A percentile compares a stretch with the other conserved stretches of the same genome.
Evolutionary conservation across 2,888 invertebrate species (phyloP).

Genomic region (Diaphora mendica): DNA sequence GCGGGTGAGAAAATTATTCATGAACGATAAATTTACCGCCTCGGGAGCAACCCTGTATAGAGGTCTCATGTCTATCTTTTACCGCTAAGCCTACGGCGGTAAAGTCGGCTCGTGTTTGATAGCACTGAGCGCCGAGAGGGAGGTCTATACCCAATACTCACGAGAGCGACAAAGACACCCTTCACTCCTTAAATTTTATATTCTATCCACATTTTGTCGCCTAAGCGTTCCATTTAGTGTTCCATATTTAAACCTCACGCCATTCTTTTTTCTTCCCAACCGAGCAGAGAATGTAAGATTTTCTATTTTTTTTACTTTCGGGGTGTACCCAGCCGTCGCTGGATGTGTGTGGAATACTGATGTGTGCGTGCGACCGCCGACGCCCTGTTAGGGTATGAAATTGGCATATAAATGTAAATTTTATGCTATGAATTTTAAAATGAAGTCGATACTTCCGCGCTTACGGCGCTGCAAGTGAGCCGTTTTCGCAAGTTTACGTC

Average conservation of each 20-base stretch:
- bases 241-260: conserved; percentile 85
- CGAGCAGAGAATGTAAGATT: conserved; percentile 79
- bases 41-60: conserved; percentile 73
- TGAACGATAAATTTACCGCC: conserved; percentile 65
- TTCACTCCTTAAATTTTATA: conserved; percentile 83
- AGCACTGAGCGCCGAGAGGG: conserved; percentile 69
- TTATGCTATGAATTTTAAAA: conserved; percentile 87
- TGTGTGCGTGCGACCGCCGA: conserved; percentile 83
- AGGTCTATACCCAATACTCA: conserved; percentile 54
- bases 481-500: conserved; percentile 75
- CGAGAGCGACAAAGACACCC: conserved; percentile 69
- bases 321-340: conserved; percentile 69
- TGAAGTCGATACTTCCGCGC: conserved; percentile 84
- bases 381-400: conserved; percentile 85
- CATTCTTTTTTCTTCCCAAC: conserved; percentile 79
- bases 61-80: conserved; percentile 82
- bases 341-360: conserved; percentile 83
- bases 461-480: conserved; percentile 69
- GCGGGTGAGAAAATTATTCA: conserved; percentile 71
- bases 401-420: conserved; percentile 87
- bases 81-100: conserved; percentile 85
- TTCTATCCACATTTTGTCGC: conserved; percentile 87
- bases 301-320: conserved; percentile 75
- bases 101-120: conserved; percentile 79
- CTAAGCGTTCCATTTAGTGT: conserved; percentile 87